Conservation (phyloP, 1,140 invertebrate genomes). For the Nephotettix cincticeps region DNA sequence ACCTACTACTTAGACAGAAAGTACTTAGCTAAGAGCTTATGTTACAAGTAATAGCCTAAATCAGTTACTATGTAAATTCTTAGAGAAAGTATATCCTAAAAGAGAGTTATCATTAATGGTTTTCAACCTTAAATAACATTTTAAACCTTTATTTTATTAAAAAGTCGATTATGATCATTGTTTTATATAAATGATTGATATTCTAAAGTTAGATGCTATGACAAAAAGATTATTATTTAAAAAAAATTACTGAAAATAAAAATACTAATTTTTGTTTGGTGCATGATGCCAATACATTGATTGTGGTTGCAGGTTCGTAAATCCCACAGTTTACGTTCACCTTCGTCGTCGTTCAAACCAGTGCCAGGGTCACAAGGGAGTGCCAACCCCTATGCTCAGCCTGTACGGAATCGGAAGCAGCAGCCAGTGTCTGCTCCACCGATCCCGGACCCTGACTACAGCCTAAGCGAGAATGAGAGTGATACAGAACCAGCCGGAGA, state of each 20-base stretch:
- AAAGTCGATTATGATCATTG: too few species aligned
- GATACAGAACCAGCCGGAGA: constrained; percentile 56
- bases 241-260: too few species aligned
- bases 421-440: constrained; percentile 56
- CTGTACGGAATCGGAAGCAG: constrained; percentile 31
- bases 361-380: constrained; percentile 12
- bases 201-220: too few species aligned
- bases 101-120: too few species aligned
- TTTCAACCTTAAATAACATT: too few species aligned
- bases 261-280: too few species aligned
- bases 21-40: background rate
- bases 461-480: constrained; percentile 69
- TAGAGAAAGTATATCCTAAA: background rate
- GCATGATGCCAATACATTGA: too few species aligned
- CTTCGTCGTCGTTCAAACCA: constrained; percentile 49
- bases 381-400: constrained; percentile 38
- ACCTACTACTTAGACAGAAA: background rate
- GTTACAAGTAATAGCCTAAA: background rate
- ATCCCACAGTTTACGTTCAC: constrained; percentile 60
- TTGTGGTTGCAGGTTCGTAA: constrained; percentile 64
- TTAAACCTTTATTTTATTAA: too few species aligned
- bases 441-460: constrained; percentile 89
- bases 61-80: background rate
- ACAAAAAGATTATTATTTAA: too few species aligned
- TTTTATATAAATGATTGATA: too few species aligned